These are phyloP conservation scores for Cybosia mesomella DNA, from an alignment of 2,888 invertebrate genomes.

Conservation along the genomic window DNA sequence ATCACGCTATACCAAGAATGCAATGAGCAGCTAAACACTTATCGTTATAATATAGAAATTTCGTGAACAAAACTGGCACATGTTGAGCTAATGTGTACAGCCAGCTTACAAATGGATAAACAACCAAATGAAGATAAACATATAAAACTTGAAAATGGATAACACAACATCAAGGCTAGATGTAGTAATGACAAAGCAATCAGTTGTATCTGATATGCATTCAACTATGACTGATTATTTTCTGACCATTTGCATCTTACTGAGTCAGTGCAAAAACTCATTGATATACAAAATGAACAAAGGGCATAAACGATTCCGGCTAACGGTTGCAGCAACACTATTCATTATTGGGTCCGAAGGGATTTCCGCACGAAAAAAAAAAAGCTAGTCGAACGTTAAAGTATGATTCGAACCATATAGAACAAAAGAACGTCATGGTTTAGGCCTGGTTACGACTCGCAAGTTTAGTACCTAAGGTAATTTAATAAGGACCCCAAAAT, in stretches of 20 bases:
- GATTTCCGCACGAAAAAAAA: too few relatives aligned
- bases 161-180: constrained; percentile 3
- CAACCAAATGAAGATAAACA: background rate
- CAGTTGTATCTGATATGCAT: background rate
- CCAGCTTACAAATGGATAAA: background rate
- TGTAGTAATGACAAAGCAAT: constrained; percentile 6
- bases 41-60: background rate
- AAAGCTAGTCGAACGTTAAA: too few relatives aligned
- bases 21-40: background rate
- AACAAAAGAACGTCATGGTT: background rate
- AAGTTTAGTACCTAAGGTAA: too few relatives aligned
- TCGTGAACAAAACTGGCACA: background rate
- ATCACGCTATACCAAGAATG: too few relatives aligned
- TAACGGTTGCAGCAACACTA: too few relatives aligned
- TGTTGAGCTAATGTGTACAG: background rate
- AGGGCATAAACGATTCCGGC: background rate
- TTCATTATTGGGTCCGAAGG: too few relatives aligned
- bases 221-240: constrained; percentile 10
- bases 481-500: too few relatives aligned
- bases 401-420: background rate
- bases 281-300: background rate
- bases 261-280: background rate
- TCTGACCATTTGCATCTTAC: background rate
- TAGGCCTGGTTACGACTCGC: background rate
- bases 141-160: background rate